Conservation (phyloP, 2,888 invertebrate genomes). For the Meta bourneti region DNA sequence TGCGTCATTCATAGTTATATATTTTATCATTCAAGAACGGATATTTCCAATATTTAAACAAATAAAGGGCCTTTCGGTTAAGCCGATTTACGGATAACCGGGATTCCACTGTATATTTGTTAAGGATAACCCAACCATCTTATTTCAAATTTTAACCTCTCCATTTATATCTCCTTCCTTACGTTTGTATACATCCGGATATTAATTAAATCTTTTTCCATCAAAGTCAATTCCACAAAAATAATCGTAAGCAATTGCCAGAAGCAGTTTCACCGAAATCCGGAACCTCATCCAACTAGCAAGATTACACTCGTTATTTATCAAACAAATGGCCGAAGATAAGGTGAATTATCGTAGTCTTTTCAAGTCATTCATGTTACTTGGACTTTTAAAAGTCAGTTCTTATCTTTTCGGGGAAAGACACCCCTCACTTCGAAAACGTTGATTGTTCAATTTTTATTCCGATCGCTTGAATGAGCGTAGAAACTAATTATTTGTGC, state of each 20-base stretch:
- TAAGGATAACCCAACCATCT: too few species aligned
- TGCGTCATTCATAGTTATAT: too few species aligned
- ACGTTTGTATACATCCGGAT: neutral
- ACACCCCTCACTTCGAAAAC: conserved; percentile 28
- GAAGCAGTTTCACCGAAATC: neutral
- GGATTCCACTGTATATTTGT: too few species aligned
- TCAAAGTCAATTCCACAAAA: neutral
- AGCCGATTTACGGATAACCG: too few species aligned
- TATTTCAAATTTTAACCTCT: too few species aligned
- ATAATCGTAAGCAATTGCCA: neutral
- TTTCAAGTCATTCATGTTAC: conserved; percentile 53
- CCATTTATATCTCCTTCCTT: neutral
- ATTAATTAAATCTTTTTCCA: conserved; percentile 12
- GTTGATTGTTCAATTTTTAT: conserved; percentile 61
- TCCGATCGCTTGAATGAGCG: conserved; percentile 40
- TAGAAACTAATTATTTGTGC: conserved; percentile 72
- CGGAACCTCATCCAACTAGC: neutral
- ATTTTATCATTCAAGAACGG: too few species aligned
- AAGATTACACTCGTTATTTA: conserved; percentile 49
- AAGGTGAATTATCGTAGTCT: conserved; percentile 31
- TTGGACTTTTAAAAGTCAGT: conserved; percentile 49
- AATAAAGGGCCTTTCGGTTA: too few species aligned
- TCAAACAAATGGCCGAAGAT: conserved; percentile 29
- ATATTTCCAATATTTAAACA: too few species aligned
- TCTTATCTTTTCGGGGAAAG: conserved; percentile 48